Evolutionary conservation across 2,113 vertebrate species (phyloP).

Genomic region (Lethenteron reissneri): DNA sequence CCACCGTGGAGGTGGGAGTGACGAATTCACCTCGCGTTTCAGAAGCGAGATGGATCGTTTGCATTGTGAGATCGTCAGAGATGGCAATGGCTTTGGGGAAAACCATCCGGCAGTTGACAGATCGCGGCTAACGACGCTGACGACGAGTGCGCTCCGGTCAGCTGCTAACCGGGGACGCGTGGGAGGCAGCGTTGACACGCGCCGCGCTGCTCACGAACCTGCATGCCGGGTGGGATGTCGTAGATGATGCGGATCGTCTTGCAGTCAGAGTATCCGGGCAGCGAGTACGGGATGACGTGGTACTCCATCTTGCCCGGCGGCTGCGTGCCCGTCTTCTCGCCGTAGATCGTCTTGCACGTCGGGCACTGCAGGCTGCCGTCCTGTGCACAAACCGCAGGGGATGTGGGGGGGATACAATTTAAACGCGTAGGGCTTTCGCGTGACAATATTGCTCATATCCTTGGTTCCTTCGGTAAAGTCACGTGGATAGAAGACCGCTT

Average conservation of each 20-base stretch:
- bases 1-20: no score
- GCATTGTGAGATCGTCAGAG: no score
- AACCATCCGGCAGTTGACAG: background rate
- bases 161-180: background rate
- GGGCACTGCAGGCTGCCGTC: constrained; percentile 88
- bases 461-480: no score
- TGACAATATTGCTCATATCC: no score
- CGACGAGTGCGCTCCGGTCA: background rate
- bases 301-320: constrained; percentile 95
- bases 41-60: no score
- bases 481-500: no score
- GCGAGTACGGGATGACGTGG: constrained; percentile 74
- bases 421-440: no score
- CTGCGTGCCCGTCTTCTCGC: constrained; percentile 83
- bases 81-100: background rate
- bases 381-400: constrained; percentile 18
- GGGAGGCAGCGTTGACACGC: background rate
- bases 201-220: constrained; percentile 22
- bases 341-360: constrained; percentile 87
- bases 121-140: background rate
- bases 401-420: no score
- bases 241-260: constrained; percentile 87
- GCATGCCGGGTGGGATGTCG: constrained; percentile 74
- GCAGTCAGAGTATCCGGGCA: constrained; percentile 51
- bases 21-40: no score